Evolutionary conservation across 1,140 invertebrate species (phyloP), one percentile per base, ranked within the genome.

Genomic region (Papilio polytes): DNA sequence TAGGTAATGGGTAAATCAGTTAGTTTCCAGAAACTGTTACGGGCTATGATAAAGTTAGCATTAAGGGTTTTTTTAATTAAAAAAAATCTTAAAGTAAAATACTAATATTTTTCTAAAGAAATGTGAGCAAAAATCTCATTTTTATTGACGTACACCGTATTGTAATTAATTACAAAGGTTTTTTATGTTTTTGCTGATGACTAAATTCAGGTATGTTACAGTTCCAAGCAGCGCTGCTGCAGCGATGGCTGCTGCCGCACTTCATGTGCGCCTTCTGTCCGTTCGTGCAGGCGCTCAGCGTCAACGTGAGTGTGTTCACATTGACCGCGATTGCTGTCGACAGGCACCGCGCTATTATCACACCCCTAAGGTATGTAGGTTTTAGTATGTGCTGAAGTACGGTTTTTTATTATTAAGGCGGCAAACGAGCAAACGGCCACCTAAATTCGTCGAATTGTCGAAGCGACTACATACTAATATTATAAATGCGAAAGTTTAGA

Each of bases 261-360:
- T 98, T 98, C 89, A 97, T 98, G 97, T 98, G 98, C 89, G 95
- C 97, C 0, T 97, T 98, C 87, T 98, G 97, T 84, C 97, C 98
- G 0, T 98, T 98, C 90, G 96, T 98, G 1, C 97, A 98, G 92
- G 95, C 96, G 0, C 88, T 98, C 1, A 97, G 97, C 82, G 97
- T 98, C 1, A 98, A 97, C 87, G 97, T 98, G 15, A 97, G 97
- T 73, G 96, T 98, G 12, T 98, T 98, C 86, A 98, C 98, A 0
- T 92, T 98, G 26, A 97, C 97, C 8, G 97, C 97, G 79, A 98
- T 98, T 63, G 97, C 97, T 4, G 96, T 98, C 56, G 97, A 98
- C 93, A 95, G 97, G 15, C 97, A 97, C 88, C 95, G 96, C 46
- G 97, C 97, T 2, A 97, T 97, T 56, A 95, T 97, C n/a, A 96